These are phyloP conservation scores for Bubo scandiacus DNA, from an alignment of 2,113 vertebrate genomes.

Conservation along the genomic window DNA sequence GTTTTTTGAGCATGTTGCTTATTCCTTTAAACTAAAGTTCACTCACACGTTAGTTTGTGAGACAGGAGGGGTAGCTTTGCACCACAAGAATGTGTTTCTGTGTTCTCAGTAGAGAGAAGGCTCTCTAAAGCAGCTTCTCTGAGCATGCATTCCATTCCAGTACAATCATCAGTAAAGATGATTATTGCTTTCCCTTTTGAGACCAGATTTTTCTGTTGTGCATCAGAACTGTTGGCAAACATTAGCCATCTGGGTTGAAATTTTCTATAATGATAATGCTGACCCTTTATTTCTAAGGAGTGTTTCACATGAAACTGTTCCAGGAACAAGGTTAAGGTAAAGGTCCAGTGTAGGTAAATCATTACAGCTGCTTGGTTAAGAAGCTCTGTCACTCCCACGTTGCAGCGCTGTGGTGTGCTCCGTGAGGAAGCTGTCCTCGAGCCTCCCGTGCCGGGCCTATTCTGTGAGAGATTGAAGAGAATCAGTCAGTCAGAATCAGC, in stretches of 20 bases:
- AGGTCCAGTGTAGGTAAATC: not conserved
- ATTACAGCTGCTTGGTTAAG: not conserved
- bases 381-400: not conserved
- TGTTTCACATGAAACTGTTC: not conserved
- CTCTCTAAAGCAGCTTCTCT: not conserved
- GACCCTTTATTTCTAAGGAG: not conserved
- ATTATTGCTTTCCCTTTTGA: not conserved
- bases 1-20: not conserved
- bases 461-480: not conserved
- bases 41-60: not conserved
- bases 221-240: not conserved
- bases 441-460: fast-evolving
- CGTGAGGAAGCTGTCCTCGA: fast-evolving
- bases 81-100: not conserved
- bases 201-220: not conserved
- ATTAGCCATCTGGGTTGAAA: not conserved
- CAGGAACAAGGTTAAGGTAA: not conserved
- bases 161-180: not conserved
- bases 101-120: not conserved
- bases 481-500: not conserved
- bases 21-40: not conserved
- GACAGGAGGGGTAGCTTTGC: not conserved
- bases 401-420: not conserved
- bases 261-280: not conserved
- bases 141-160: not conserved